phyloP scores from a whole-genome alignment of 2,797 vertebrate genomes.

The Carduelis carduelis region DNA sequence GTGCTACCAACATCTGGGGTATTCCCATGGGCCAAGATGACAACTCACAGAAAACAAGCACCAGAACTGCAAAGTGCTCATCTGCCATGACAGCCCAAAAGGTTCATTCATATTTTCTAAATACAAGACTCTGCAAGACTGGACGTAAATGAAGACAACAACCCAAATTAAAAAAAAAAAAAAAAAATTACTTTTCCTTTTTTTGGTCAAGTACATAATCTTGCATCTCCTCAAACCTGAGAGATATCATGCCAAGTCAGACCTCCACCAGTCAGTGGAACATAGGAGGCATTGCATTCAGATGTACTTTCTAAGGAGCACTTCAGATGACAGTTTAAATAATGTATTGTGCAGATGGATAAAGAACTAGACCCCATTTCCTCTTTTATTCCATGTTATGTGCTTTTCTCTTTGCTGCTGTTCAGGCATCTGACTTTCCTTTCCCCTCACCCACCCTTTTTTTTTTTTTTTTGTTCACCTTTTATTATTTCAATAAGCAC shows the following conservation, averaged over 20 bases:
- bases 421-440: neutral
- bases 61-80: neutral
- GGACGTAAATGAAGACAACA: neutral
- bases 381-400: neutral
- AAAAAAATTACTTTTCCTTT: neutral
- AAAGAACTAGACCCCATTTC: neutral
- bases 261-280: neutral
- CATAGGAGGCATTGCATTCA: neutral
- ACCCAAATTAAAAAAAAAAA: accelerated
- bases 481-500: neutral
- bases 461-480: neutral
- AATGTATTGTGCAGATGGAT: neutral
- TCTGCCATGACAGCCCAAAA: accelerated
- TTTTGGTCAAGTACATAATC: neutral
- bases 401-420: neutral
- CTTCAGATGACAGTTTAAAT: neutral
- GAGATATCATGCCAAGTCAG: neutral
- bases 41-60: neutral
- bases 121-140: neutral
- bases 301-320: neutral
- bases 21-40: neutral
- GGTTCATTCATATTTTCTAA: neutral
- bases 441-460: accelerated
- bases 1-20: neutral
- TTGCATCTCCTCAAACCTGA: neutral